These are phyloP conservation scores for Callosobruchus maculatus DNA, from an alignment of 2,888 invertebrate species.

Conservation along the genomic window DNA sequence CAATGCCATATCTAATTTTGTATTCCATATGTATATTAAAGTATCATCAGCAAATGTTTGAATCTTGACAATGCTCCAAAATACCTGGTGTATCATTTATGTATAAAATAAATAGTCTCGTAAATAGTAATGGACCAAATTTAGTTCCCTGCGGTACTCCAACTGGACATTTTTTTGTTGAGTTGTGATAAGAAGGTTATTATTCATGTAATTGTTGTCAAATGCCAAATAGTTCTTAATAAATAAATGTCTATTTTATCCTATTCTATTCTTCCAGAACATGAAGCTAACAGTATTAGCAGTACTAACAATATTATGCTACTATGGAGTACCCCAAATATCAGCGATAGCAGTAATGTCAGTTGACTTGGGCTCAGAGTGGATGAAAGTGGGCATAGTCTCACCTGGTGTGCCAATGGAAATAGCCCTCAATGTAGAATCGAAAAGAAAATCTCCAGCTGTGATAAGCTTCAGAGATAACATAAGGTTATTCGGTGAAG, in stretches of 20 bases:
- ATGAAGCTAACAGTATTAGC: background rate
- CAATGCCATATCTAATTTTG: too few relatives aligned
- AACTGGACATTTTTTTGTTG: too few relatives aligned
- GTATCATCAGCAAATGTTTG: too few relatives aligned
- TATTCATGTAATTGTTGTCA: too few relatives aligned
- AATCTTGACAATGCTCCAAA: too few relatives aligned
- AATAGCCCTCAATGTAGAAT: constrained; percentile 96
- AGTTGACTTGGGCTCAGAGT: constrained; percentile 95
- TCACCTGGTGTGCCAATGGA: constrained; percentile 99
- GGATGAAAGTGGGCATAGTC: constrained; percentile 83
- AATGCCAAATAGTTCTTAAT: too few relatives aligned
- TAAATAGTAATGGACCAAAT: too few relatives aligned
- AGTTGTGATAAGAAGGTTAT: too few relatives aligned
- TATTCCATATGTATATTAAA: too few relatives aligned
- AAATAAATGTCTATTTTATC: background rate
- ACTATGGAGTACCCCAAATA: constrained; percentile 20
- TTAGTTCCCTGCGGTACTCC: too few relatives aligned
- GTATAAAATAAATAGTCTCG: too few relatives aligned
- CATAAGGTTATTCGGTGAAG: constrained; percentile 89
- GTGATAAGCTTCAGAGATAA: constrained; percentile 85
- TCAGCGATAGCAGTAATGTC: constrained; percentile 87
- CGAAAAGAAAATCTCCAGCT: constrained; percentile 92
- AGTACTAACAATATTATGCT: constrained; percentile 9
- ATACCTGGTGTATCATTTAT: too few relatives aligned
- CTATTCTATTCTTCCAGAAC: background rate